These are phyloP conservation scores for Euura saliciscinereae DNA, from an alignment of 1,140 invertebrate genomes.

Conservation along the genomic window DNA sequence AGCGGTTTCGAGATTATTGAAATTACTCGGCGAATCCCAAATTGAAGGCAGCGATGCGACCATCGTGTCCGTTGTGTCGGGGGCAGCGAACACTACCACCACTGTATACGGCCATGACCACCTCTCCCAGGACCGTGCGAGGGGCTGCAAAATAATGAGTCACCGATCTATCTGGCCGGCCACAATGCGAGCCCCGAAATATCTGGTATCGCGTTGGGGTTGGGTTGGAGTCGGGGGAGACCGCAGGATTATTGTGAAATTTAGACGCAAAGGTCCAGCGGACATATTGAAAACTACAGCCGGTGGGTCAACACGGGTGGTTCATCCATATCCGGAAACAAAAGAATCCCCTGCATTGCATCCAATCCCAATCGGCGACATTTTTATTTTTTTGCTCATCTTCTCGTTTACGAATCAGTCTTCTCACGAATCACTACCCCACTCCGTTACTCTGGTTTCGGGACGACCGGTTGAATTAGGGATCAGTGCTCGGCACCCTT, in stretches of 20 bases:
- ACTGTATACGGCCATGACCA: background rate
- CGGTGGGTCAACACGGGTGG: slow-evolving; percentile 1
- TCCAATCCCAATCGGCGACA: background rate
- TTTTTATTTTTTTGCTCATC: background rate
- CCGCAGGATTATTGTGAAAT: slow-evolving; percentile 27
- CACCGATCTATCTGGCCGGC: slow-evolving; percentile 39
- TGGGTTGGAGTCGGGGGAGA: slow-evolving; percentile 19
- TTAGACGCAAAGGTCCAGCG: slow-evolving; percentile 17
- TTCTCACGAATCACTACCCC: background rate
- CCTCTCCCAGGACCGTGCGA: slow-evolving; percentile 25
- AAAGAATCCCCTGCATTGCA: no score
- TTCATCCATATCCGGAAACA: background rate
- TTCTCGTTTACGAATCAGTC: background rate
- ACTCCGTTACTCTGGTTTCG: no score
- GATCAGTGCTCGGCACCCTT: background rate
- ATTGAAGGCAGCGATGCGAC: slow-evolving; percentile 25
- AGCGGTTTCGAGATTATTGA: slow-evolving; percentile 45
- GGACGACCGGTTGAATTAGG: background rate
- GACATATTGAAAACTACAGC: slow-evolving; percentile 10
- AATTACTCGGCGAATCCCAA: slow-evolving; percentile 44
- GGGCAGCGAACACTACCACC: slow-evolving; percentile 23
- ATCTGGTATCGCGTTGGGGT: slow-evolving; percentile 31
- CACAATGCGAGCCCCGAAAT: slow-evolving; percentile 39
- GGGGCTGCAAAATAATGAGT: slow-evolving; percentile 54
- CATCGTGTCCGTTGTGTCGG: background rate